These are phyloP conservation scores for Patiria miniata DNA, from an alignment of 35 echinoderm and acorn worm genomes.

Conservation along the genomic window DNA sequence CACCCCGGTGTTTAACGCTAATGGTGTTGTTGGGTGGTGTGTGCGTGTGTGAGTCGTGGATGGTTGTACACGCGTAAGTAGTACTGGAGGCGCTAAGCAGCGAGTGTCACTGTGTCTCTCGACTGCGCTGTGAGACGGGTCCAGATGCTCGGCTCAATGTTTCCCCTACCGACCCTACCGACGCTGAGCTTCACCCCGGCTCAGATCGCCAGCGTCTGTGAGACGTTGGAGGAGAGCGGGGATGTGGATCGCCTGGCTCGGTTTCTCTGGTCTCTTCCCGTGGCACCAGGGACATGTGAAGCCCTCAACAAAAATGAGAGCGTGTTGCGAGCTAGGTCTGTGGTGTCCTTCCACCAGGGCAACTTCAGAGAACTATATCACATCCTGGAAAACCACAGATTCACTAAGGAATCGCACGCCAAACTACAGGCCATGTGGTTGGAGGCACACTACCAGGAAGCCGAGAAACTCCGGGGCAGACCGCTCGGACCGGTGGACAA, in stretches of 20 bases:
- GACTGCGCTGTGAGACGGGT: slow-evolving; percentile 40
- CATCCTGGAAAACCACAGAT: slow-evolving; percentile 98
- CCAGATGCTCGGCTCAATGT: slow-evolving; percentile 60
- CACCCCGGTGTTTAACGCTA: slow-evolving; percentile 88
- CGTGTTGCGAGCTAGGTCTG: slow-evolving; percentile 90
- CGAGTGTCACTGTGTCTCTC: slow-evolving; percentile 50
- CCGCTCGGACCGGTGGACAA: slow-evolving; percentile 98
- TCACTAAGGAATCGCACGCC: slow-evolving; percentile 94
- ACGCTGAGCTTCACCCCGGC: slow-evolving; percentile 89
- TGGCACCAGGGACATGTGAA: slow-evolving; percentile 96
- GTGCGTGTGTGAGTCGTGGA: not conserved
- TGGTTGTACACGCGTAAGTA: not conserved
- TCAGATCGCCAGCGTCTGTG: slow-evolving; percentile 97
- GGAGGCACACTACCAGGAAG: slow-evolving; percentile 97
- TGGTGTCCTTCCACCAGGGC: slow-evolving; percentile 96
- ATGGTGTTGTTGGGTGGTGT: slow-evolving; percentile 49
- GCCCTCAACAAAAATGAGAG: slow-evolving; percentile 97
- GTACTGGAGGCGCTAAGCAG: slow-evolving; percentile 23
- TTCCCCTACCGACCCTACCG: slow-evolving; percentile 82
- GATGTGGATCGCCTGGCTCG: slow-evolving; percentile 92
- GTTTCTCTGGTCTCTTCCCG: slow-evolving; percentile 97
- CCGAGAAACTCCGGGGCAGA: slow-evolving; percentile 91
- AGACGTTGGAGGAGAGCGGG: slow-evolving; percentile 98
- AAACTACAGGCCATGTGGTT: slow-evolving; percentile 99
- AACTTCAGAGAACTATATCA: slow-evolving; percentile 99